Evolutionary conservation across 2,797 vertebrate species (phyloP), one percentile per base, ranked within the genome.

Genomic region (Diglossa cyanea): DNA sequence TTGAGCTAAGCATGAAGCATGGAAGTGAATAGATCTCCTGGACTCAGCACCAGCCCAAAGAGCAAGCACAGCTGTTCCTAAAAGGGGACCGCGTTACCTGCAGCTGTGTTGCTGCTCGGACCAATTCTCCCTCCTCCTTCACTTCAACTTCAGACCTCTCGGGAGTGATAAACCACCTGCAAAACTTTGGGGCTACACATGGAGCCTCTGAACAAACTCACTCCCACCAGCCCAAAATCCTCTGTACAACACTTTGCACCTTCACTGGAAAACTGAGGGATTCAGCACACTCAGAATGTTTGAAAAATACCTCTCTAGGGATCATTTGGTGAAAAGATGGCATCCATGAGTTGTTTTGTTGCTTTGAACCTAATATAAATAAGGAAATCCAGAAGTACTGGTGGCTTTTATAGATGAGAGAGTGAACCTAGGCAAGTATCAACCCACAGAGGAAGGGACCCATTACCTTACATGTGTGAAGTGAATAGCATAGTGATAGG

Each of bases 1-100:
- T 37, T 63, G 57, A 86, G 37, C 45, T 63, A 62, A 90, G 44
- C 5, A 15, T 0, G 0, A 75, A 17, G 10, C 0, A 0, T 45
- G 42, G 70, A 42, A 67, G 65, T 26, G 20, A 71, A 51, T 4
- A 77, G 50, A 19, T 61, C 20, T 80, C 61, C 70, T 48, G 53
- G 53, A 60, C 31, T 19, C 1, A 0, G 53, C 70, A 74, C 8
- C 25, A 48, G 31, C 23, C 26, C 42, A 39, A 66, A 88, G 67
- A 30, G 16, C 20, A 51, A 74, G 24, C 33, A 28, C 21, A 44
- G 31, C 51, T 53, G 24, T 23, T 83, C 33, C 35, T 44, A 31
- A 73, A 23, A 78, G 16, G 13, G 50, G 28, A 76, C n/a, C 8
- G 4, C 0, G 0, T 47, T 70, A 61, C 30, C 33, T 86, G 65